Base-by-base conservation (phyloP, 2,888 invertebrate genomes). In the Pristionchus entomophagus region DNA sequence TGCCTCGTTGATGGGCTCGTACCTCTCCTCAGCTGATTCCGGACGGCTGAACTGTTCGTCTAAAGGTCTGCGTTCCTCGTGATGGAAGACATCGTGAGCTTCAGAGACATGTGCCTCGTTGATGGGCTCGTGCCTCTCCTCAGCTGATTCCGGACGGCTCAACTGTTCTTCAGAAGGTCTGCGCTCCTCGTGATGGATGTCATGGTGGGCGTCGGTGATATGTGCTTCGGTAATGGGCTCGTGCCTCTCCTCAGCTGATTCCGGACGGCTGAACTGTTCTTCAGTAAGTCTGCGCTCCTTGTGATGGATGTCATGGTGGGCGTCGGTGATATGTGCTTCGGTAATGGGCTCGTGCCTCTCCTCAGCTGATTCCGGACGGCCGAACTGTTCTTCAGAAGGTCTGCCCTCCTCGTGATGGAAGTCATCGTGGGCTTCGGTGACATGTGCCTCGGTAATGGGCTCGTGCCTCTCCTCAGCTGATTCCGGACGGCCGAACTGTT, bases 381-480 rank as follows among this genome's bases (percentile, higher is more conserved):
- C 14, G 65, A 65, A 65, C 19, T 65, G 32, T 4, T 65, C 65
- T 22, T 22, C 65, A 3, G 73, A 73, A n/a, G 73, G 73, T 41
- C 73, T 35, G 41, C 73, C 17, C 29, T 26, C 83, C 49, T 86
- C 84, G 38, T 22, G 62, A 35, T 84, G 51, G 22, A 53, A 51
- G 22, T 82, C 84, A 22, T 84, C 84, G 35, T 41, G 41, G 26
- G 53, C 84, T 14, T 45, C 45, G 45, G 45, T 45, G 45, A 29
- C 65, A 32, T 65, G 65, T 69, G 26, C 14, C 22, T 87, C 86
- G 38, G 59, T 51, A 2, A 81, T 32, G 51, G 81, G 86, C 32
- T 83, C 77, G 19, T 26, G 56, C 84, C 29, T 84, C 32, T 86
- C 84, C n/a, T 59, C 78, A 4, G 82, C 77, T 2, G 65, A 49